These are phyloP conservation scores for Chrysotoxum bicinctum DNA, from an alignment of 2,888 invertebrate species.

Conservation along the genomic window DNA sequence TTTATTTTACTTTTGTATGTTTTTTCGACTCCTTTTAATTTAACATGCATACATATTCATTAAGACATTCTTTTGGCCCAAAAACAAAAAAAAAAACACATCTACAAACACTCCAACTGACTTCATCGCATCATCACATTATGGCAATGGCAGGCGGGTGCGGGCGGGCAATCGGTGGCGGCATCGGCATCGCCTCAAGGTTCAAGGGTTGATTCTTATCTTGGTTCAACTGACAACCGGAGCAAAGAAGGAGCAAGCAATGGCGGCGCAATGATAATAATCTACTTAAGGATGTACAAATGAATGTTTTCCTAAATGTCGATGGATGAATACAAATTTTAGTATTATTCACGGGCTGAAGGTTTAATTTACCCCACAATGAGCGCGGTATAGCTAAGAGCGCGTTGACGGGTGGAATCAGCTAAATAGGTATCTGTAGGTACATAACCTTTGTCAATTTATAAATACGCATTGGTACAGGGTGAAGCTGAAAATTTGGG, in stretches of 20 bases:
- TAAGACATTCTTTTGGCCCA: constrained; percentile 4
- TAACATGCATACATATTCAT: constrained; percentile 19
- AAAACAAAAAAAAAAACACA: constrained; percentile 5
- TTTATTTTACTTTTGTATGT: constrained; percentile 48
- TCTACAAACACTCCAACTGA: background rate
- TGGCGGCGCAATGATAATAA: constrained; percentile 56
- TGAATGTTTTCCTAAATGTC: constrained; percentile 64
- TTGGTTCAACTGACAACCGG: background rate
- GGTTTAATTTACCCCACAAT: constrained; percentile 27
- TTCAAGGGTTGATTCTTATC: constrained; percentile 46
- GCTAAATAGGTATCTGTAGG: background rate
- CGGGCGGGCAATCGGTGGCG: background rate
- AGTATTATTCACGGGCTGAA: constrained; percentile 56
- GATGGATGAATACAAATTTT: constrained; percentile 65
- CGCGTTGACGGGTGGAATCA: constrained; percentile 31
- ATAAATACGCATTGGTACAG: background rate
- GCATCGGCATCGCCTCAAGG: background rate
- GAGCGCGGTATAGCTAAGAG: constrained; percentile 14
- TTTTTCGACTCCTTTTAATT: constrained; percentile 52
- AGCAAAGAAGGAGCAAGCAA: constrained; percentile 10
- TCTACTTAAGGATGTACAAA: constrained; percentile 64
- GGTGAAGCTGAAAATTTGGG: background rate
- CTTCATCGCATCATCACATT: constrained; percentile 22
- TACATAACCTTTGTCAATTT: constrained; percentile 9
- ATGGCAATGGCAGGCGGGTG: background rate